phyloP scores from a whole-genome alignment of 2,888 invertebrate genomes.

The Noctuana brunneofusca region DNA sequence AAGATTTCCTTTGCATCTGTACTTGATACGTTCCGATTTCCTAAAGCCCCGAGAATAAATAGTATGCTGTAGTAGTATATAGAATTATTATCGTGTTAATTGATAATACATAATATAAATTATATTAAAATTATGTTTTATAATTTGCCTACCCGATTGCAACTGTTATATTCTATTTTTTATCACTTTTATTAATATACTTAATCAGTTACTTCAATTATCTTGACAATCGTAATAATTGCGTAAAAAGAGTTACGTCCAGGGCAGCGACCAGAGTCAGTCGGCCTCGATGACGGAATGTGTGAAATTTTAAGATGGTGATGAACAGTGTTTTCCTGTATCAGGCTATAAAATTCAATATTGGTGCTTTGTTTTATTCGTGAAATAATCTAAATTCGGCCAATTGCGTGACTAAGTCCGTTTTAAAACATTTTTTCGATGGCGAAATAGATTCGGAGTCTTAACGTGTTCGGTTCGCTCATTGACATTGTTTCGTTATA shows the following conservation, averaged over 20 bases:
- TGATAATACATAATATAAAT: too few species aligned
- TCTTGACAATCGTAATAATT: slow-evolving; percentile 37
- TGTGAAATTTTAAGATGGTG: slow-evolving; percentile 81
- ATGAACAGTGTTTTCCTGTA: slow-evolving; percentile 72
- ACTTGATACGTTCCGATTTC: not conserved
- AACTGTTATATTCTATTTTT: too few species aligned
- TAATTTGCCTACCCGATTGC: too few species aligned
- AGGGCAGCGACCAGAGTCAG: slow-evolving; percentile 77
- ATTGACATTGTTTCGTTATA: slow-evolving; percentile 80
- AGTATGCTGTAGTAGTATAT: too few species aligned
- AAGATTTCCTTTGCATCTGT: not conserved
- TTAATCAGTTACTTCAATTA: not conserved
- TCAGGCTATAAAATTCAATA: slow-evolving; percentile 51
- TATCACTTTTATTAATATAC: not conserved
- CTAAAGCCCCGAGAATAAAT: not conserved
- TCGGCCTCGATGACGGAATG: slow-evolving; percentile 81
- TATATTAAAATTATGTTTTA: too few species aligned
- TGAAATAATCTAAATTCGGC: slow-evolving; percentile 53
- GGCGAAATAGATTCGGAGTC: slow-evolving; percentile 56
- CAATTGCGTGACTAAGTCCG: slow-evolving; percentile 46
- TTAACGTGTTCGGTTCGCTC: slow-evolving; percentile 71
- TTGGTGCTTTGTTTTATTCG: slow-evolving; percentile 53
- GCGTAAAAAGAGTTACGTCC: slow-evolving; percentile 55
- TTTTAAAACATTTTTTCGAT: slow-evolving; percentile 45
- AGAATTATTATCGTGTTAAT: too few species aligned